Evolutionary conservation across 2,888 invertebrate genomes (phyloP).

Genomic region (Cerceris rybyensis): DNA sequence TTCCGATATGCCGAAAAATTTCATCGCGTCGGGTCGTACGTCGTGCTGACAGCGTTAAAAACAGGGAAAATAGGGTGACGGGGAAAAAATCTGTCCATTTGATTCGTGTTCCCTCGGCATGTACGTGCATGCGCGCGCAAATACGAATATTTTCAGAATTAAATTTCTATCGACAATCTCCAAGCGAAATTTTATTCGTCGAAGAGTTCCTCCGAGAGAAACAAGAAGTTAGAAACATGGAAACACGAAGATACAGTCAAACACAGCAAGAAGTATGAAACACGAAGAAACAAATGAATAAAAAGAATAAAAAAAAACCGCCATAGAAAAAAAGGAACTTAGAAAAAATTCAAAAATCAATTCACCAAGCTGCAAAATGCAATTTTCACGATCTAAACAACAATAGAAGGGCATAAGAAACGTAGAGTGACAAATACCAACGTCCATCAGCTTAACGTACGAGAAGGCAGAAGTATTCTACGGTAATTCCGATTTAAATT

Average conservation of each 20-base stretch:
- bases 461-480: conserved; percentile 13
- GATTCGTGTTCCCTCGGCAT: conserved; percentile 11
- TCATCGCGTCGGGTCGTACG: conserved; percentile 14
- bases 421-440: background rate
- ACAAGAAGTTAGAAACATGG: too few relatives aligned
- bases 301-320: too few relatives aligned
- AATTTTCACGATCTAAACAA: too few relatives aligned
- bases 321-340: too few relatives aligned
- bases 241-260: too few relatives aligned
- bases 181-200: background rate
- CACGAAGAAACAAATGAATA: too few relatives aligned
- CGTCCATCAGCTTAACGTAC: conserved; percentile 4
- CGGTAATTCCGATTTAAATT: conserved; percentile 26
- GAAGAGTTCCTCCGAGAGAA: background rate
- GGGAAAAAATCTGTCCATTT: conserved; percentile 5
- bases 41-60: conserved; percentile 4
- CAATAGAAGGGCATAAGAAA: too few relatives aligned
- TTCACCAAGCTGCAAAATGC: too few relatives aligned
- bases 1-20: conserved; percentile 36
- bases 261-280: too few relatives aligned
- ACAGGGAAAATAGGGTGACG: background rate
- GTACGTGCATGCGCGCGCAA: conserved; percentile 4
- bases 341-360: too few relatives aligned
- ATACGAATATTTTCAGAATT: background rate
- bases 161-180: background rate